A percentile compares a stretch with the other conserved stretches of the same genome.
Evolutionary conservation across 2,113 vertebrate species (phyloP).

Genomic region (Brienomyrus longianalis): DNA sequence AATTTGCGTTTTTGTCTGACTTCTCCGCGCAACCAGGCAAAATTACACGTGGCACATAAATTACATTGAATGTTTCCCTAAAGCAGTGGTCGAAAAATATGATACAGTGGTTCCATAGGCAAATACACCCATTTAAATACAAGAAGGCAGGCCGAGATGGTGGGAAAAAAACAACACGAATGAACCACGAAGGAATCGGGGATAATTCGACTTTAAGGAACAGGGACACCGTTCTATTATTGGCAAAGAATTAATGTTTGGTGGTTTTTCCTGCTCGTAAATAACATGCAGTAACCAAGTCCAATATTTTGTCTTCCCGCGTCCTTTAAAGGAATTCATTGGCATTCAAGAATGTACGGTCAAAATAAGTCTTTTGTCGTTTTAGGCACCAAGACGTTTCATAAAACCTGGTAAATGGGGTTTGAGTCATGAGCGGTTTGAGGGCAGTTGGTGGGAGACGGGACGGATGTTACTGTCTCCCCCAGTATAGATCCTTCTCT

Average conservation of each 20-base stretch:
- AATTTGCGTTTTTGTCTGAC: neutral
- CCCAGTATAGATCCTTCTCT: constrained; percentile 46
- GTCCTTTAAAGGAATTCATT: constrained; percentile 10
- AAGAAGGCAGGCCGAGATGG: neutral
- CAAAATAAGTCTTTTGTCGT: constrained; percentile 1
- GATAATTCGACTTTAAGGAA: constrained; percentile 5
- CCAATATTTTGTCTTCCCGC: neutral
- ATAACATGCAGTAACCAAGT: constrained; percentile 6
- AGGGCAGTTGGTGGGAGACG: constrained; percentile 50
- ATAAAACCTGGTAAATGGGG: constrained; percentile 87
- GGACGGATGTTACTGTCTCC: constrained; percentile 52
- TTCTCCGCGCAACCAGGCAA: constrained; percentile 18
- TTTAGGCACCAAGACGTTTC: constrained; percentile 37
- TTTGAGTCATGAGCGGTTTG: constrained; percentile 66
- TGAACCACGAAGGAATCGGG: neutral
- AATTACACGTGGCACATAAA: neutral
- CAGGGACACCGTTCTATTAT: constrained; percentile 11
- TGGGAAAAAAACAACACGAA: neutral
- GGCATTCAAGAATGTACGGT: neutral
- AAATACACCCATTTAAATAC: neutral
- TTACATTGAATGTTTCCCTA: neutral
- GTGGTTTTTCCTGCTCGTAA: neutral
- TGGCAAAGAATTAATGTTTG: neutral
- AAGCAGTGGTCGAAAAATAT: neutral
- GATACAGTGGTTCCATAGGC: neutral